Evolutionary conservation across 2,888 invertebrate species (phyloP).

Genomic region (Xestia c-nigrum): DNA sequence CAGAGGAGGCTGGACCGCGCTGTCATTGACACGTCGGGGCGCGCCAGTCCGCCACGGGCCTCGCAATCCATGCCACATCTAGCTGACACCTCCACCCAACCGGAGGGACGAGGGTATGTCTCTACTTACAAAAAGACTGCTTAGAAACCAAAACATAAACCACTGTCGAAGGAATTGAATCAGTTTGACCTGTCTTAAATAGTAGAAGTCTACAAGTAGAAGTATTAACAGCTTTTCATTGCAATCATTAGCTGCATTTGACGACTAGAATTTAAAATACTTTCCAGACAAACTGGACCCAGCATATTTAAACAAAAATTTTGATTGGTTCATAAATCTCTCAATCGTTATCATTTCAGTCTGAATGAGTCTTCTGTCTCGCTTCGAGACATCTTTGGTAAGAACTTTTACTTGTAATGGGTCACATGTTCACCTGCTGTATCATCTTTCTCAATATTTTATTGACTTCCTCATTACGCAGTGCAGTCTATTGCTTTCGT

Average conservation of each 20-base stretch:
- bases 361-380: conserved; percentile 65
- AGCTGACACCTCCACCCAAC: conserved; percentile 68
- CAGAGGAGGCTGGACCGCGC: conserved; percentile 78
- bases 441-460: conserved; percentile 42
- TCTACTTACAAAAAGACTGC: not conserved
- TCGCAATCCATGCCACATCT: conserved; percentile 82
- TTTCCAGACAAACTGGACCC: not conserved
- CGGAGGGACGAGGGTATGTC: conserved; percentile 70
- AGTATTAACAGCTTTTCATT: not conserved
- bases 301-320: not conserved
- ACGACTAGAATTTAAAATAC: not conserved
- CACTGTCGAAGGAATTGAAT: not conserved
- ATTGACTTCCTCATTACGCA: conserved; percentile 27
- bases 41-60: conserved; percentile 73
- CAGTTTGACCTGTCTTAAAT: not conserved
- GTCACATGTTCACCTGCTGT: conserved; percentile 29
- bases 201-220: not conserved
- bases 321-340: conserved; percentile 31
- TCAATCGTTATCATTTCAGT: conserved; percentile 65
- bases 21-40: conserved; percentile 78
- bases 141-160: not conserved
- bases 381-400: conserved; percentile 68
- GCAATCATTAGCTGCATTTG: not conserved
- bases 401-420: conserved; percentile 56
- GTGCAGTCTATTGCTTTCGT: conserved; percentile 24